Conservation (phyloP, 1,140 invertebrate genomes). For the Diorhabda carinulata region DNA sequence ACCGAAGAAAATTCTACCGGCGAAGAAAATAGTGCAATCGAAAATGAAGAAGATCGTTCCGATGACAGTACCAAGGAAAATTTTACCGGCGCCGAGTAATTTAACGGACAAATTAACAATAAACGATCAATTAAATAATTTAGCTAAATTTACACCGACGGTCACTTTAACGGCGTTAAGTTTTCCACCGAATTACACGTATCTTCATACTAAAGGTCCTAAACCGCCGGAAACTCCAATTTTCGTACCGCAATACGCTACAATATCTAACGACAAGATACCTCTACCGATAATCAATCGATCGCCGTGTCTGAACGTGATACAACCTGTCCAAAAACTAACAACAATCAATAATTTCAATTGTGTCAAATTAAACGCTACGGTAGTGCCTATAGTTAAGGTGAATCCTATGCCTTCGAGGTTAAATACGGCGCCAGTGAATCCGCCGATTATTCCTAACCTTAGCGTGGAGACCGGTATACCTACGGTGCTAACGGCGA, state of each 20-base stretch:
- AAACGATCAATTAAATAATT: conserved; percentile 26
- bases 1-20: conserved; percentile 1
- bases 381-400: conserved; percentile 47
- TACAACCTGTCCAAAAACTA: conserved; percentile 42
- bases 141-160: conserved; percentile 35
- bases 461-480: conserved; percentile 39
- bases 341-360: conserved; percentile 43
- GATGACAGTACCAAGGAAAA: conserved; percentile 43
- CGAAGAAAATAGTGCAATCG: conserved; percentile 22
- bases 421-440: conserved; percentile 33
- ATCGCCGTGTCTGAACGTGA: conserved; percentile 41
- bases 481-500: conserved; percentile 38
- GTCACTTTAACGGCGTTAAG: conserved; percentile 41
- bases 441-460: conserved; percentile 11
- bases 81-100: conserved; percentile 45
- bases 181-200: conserved; percentile 42
- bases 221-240: conserved; percentile 44
- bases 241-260: conserved; percentile 42
- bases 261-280: conserved; percentile 36
- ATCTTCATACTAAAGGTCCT: conserved; percentile 42
- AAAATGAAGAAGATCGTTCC: conserved; percentile 33
- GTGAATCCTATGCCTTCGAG: conserved; percentile 42
- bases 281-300: conserved; percentile 40
- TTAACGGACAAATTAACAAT: conserved; percentile 32
- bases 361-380: conserved; percentile 45